Evolutionary conservation across 2,888 invertebrate species (phyloP).

Genomic region (Caenorhabditis virilis): DNA sequence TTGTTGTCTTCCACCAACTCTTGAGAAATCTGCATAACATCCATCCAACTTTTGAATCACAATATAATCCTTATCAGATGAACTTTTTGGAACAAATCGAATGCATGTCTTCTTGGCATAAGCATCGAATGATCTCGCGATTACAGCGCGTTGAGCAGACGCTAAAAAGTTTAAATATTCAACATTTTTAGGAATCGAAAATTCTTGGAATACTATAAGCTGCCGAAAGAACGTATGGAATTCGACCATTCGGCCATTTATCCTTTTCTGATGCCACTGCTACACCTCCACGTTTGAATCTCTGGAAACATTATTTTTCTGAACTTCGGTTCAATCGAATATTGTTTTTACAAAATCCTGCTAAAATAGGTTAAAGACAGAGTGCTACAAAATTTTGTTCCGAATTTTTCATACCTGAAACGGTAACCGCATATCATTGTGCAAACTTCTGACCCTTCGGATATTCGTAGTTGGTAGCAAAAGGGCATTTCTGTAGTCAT

Average conservation of each 20-base stretch:
- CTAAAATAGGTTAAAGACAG: no score
- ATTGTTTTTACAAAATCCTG: neutral
- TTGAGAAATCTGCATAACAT: slow-evolving; percentile 81
- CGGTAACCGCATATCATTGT: slow-evolving; percentile 43
- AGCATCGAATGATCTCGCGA: slow-evolving; percentile 74
- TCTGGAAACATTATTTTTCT: slow-evolving; percentile 34
- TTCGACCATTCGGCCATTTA: slow-evolving; percentile 67
- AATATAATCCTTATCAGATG: slow-evolving; percentile 74
- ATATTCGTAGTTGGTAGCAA: slow-evolving; percentile 15
- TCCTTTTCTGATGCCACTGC: slow-evolving; percentile 59
- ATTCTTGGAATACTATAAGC: slow-evolving; percentile 63
- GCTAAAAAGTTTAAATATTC: slow-evolving; percentile 40
- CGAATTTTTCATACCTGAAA: slow-evolving; percentile 21
- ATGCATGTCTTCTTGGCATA: slow-evolving; percentile 76
- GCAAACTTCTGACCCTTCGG: slow-evolving; percentile 28
- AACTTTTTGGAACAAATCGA: slow-evolving; percentile 74
- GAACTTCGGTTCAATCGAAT: neutral
- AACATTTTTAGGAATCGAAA: neutral
- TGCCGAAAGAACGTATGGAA: slow-evolving; percentile 65
- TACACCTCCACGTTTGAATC: slow-evolving; percentile 59
- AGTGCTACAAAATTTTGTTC: no score
- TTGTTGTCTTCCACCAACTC: slow-evolving; percentile 78
- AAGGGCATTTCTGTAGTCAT: slow-evolving; percentile 54
- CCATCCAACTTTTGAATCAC: slow-evolving; percentile 72
- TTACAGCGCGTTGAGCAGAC: slow-evolving; percentile 68